Base-by-base conservation (phyloP, 2,797 vertebrate species). In the Pipistrellus kuhlii region DNA sequence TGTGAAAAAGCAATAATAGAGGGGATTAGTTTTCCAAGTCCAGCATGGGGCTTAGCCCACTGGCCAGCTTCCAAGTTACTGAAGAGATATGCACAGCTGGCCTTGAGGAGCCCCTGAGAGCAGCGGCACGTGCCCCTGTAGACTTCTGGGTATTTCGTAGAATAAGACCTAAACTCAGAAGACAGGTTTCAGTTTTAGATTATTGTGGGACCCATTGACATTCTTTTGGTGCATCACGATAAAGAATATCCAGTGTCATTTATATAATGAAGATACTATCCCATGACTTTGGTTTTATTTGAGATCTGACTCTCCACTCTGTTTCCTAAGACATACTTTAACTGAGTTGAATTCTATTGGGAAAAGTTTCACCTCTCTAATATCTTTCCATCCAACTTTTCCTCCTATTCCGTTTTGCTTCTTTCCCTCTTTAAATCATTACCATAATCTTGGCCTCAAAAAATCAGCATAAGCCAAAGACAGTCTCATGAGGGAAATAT, bases 51-150 rank as follows among this genome's bases (percentile, higher is more conserved):
- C 97, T 97, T 96, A 95, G 90, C 95, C 82, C 17, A 1, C 18
- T 98, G 98, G 98, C 97, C 90, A 75, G 9, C 73, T 93, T 98
- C 98, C 98, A 98, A 97, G 93, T 97, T 97, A 92, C 97, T 0
- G 87, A 96, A 97, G 97, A 75, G 97, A 75, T 95, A 92, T 68
- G 44, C 86, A 97, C 76, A 98, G 97, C 97, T 98, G 97, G 97
- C 88, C 94, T 62, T 57, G 77, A 93, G 71, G 90, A 96, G 97
- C 97, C 96, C 92, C 94, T 57, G 20, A 95, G 96, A 96, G 89
- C 97, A 88, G 96, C 73, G 11, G 46, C 83, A 48, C 59, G 38
- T 76, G 89, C 68, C 76, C 91, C 38, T 4, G 30, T 30, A 91
- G 71, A 44, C 92, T 96, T 95, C 94, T 96, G 92, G 57, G 57